Evolutionary conservation across 2,797 vertebrate genomes (phyloP).

Genomic region (Decapterus maruadsi): DNA sequence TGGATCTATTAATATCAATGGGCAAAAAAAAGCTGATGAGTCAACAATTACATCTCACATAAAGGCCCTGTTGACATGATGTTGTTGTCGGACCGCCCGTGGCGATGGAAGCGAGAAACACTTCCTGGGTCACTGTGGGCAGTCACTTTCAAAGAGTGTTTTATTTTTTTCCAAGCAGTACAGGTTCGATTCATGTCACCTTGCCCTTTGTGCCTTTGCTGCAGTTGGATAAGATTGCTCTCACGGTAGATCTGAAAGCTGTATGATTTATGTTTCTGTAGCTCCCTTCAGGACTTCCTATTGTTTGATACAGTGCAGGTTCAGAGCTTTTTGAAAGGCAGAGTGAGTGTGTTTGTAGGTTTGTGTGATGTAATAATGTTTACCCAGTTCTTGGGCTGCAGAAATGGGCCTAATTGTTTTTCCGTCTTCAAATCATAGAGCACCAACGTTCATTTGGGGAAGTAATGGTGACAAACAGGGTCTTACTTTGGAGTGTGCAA

Average conservation of each 20-base stretch:
- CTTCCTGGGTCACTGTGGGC: not conserved
- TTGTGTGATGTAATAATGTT: not conserved
- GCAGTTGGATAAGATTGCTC: slow-evolving; percentile 1
- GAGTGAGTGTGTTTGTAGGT: not conserved
- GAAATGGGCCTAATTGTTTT: slow-evolving; percentile 1
- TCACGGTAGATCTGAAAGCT: slow-evolving; percentile 20
- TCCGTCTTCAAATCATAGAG: not conserved
- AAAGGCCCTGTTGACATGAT: slow-evolving; percentile 9
- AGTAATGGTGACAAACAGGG: not conserved
- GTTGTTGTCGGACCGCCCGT: slow-evolving; percentile 1
- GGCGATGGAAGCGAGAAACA: slow-evolving; percentile 13
- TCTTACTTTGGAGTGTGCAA: slow-evolving; percentile 16
- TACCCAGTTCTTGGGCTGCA: not conserved
- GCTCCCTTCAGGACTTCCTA: not conserved
- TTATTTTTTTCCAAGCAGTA: not conserved
- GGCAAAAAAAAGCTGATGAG: slow-evolving; percentile 24
- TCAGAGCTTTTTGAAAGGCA: not conserved
- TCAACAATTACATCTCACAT: slow-evolving; percentile 27
- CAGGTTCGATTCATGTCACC: slow-evolving; percentile 29
- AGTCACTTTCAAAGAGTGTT: slow-evolving; percentile 22
- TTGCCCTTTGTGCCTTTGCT: not conserved
- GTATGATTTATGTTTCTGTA: slow-evolving; percentile 1
- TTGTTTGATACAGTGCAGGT: slow-evolving; percentile 3
- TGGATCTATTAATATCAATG: slow-evolving; percentile 17
- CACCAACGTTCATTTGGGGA: not conserved